Evolutionary conservation across 2,888 invertebrate genomes (phyloP).

Genomic region (Macropis europaea): DNA sequence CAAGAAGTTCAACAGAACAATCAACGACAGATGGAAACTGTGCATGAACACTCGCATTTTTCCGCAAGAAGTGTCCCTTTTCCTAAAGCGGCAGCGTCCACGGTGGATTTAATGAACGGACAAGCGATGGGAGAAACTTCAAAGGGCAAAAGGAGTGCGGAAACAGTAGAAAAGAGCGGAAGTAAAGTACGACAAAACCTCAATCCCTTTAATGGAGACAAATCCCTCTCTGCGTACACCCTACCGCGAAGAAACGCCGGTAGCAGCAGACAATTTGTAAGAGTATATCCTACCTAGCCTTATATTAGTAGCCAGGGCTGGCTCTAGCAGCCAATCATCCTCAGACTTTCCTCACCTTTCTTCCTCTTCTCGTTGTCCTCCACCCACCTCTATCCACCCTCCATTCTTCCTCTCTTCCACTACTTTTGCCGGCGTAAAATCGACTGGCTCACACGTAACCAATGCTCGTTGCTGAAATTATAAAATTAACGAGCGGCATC

Average conservation of each 20-base stretch:
- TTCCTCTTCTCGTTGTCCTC: conserved; percentile 22
- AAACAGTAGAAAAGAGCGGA: conserved; percentile 63
- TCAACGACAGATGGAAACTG: conserved; percentile 23
- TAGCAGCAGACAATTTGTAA: conserved; percentile 77
- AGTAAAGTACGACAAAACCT: conserved; percentile 77
- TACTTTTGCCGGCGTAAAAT: conserved; percentile 7
- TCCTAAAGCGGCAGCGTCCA: conserved; percentile 5
- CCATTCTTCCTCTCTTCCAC: neutral
- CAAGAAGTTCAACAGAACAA: too few relatives aligned
- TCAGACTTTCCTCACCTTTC: conserved; percentile 54
- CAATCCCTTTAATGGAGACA: conserved; percentile 79
- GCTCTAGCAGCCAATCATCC: conserved; percentile 66
- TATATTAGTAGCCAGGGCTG: conserved; percentile 67
- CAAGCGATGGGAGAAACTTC: conserved; percentile 41
- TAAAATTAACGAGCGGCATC: conserved; percentile 74
- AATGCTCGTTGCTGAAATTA: conserved; percentile 64
- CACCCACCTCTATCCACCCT: neutral
- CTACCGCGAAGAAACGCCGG: conserved; percentile 59
- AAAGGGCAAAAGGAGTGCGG: conserved; percentile 40
- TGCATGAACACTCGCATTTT: conserved; percentile 16
- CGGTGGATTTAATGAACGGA: conserved; percentile 44
- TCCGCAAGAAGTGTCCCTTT: conserved; percentile 8
- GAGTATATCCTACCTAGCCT: conserved; percentile 73
- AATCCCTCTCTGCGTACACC: conserved; percentile 73
- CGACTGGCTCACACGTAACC: conserved; percentile 30